Conservation (phyloP, 2,113 vertebrate genomes). For the Pomatorhinus ruficollis region DNA sequence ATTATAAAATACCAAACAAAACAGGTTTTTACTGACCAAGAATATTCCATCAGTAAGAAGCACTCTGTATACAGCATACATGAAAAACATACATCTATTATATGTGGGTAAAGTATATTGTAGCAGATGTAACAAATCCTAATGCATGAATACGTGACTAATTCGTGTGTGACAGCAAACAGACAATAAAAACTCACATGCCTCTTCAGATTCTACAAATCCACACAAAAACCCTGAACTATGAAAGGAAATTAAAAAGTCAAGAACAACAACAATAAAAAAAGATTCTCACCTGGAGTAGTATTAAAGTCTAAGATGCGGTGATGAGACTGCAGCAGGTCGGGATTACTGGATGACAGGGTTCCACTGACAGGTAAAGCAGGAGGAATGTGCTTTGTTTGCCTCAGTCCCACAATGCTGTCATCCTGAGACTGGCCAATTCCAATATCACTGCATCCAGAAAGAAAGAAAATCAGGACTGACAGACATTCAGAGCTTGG, state of each 20-base stretch:
- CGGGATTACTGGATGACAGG: slow-evolving; percentile 94
- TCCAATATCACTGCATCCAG: slow-evolving; percentile 85
- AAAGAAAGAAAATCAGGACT: not conserved
- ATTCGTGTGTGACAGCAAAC: not conserved
- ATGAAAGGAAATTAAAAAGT: not conserved
- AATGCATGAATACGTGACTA: not conserved
- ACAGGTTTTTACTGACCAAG: not conserved
- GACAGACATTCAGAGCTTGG: not conserved
- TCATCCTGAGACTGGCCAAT: slow-evolving; percentile 98
- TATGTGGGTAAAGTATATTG: not conserved
- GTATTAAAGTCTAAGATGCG: slow-evolving; percentile 96
- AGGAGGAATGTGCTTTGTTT: slow-evolving; percentile 92
- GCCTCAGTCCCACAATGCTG: slow-evolving; percentile 96
- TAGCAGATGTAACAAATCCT: not conserved
- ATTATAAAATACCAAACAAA: not conserved
- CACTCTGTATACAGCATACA: not conserved
- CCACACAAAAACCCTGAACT: not conserved
- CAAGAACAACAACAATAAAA: not conserved
- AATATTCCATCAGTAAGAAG: not conserved
- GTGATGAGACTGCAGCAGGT: slow-evolving; percentile 95
- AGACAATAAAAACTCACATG: not conserved
- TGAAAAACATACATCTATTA: not conserved
- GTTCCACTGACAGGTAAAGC: slow-evolving; percentile 93
- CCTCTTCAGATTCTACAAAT: not conserved
- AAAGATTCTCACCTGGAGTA: slow-evolving; percentile 83